A percentile compares a stretch with the other conserved stretches of the same genome.
Evolutionary conservation across 2,113 vertebrate genomes (phyloP).

Genomic region (Ascaphus truei): DNA sequence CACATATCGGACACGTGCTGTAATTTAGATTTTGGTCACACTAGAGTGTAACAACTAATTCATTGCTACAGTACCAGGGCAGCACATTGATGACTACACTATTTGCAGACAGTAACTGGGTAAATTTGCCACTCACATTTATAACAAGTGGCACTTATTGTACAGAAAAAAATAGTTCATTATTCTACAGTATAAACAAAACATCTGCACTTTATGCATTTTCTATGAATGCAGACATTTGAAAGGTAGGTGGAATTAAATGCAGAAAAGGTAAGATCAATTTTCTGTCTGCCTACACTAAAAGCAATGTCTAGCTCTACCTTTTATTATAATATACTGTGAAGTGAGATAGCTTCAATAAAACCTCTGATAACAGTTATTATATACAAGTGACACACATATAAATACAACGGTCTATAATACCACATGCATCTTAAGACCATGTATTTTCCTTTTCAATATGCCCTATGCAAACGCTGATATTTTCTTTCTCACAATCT

Average conservation of each 20-base stretch:
- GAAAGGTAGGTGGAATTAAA: slow-evolving; percentile 19
- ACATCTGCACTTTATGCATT: no score
- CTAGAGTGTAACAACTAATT: no score
- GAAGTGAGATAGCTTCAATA: slow-evolving; percentile 25
- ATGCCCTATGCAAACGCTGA: not conserved
- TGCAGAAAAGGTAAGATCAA: slow-evolving; percentile 2
- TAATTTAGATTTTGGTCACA: no score
- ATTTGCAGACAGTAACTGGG: no score
- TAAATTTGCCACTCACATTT: no score
- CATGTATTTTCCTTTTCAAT: not conserved
- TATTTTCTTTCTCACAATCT: not conserved
- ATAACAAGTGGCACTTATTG: no score
- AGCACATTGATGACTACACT: no score
- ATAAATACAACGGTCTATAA: slow-evolving; percentile 24
- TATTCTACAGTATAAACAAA: no score
- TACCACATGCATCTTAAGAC: slow-evolving; percentile 15
- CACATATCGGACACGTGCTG: no score
- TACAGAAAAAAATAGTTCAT: no score
- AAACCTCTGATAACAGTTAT: slow-evolving; percentile 33
- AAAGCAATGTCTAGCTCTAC: slow-evolving; percentile 9
- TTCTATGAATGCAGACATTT: not conserved
- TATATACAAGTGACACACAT: slow-evolving; percentile 34
- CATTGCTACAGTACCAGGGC: no score
- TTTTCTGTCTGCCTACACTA: not conserved
- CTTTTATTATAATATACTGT: slow-evolving; percentile 34